Conservation (phyloP, 2,797 vertebrate genomes). For the Squalus acanthias region DNA sequence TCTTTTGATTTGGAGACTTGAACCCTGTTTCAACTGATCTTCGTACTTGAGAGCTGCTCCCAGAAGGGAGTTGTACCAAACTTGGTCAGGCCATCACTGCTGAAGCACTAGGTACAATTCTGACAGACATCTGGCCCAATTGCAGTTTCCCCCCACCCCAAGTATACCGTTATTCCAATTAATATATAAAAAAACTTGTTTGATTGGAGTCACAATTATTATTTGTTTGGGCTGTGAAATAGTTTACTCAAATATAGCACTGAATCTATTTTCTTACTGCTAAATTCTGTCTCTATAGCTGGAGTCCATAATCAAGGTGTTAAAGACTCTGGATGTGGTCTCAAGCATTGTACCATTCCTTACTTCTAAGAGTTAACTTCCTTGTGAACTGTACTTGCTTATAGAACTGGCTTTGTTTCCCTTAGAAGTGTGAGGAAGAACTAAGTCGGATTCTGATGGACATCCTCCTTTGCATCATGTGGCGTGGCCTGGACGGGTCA, state of each 20-base stretch:
- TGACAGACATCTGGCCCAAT: neutral
- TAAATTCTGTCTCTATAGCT: neutral
- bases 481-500: conserved; percentile 85
- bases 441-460: conserved; percentile 76
- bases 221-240: neutral
- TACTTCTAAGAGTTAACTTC: neutral
- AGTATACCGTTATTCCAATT: neutral
- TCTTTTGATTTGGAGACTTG: neutral
- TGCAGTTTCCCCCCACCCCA: too few relatives aligned
- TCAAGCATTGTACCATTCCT: neutral
- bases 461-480: conserved; percentile 80
- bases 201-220: neutral
- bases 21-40: neutral
- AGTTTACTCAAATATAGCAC: neutral
- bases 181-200: neutral
- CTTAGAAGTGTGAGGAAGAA: conserved; percentile 79
- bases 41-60: neutral
- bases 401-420: conserved; percentile 40
- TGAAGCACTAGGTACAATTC: neutral
- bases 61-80: neutral
- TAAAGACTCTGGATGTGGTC: neutral
- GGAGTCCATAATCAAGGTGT: neutral
- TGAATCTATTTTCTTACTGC: neutral
- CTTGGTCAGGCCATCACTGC: neutral
- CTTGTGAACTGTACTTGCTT: neutral